Base-by-base conservation (phyloP, 1,140 invertebrate species). In the Drosophila sproati region DNA sequence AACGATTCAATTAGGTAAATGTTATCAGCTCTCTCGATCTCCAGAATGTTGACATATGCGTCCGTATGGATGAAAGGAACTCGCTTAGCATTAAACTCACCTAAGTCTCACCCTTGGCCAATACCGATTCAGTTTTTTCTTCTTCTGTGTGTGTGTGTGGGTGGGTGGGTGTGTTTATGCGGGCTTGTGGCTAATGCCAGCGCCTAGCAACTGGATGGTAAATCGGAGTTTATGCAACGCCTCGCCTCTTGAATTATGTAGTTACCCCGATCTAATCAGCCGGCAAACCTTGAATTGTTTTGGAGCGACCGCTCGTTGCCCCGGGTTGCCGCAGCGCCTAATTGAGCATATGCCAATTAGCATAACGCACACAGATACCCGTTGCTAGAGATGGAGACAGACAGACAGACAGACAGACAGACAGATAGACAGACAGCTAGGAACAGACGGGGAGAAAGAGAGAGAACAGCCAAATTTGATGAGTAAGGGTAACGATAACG, bases 321-420 rank as follows among this genome's bases (percentile, higher is more conserved):
- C 72, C 67, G 73, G 72, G 83, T 77, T 88, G 83, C 72, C 79
- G 52, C 80, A 71, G 71, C 52, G 85, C 78, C 77, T 78, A 89
- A 89, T 85, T 89, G 80, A 81, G 85, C 85, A 85, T 89, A 89
- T 89, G 86, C 85, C 85, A 89, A 89, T 89, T 89, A 89, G 85
- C 85, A 89, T 83, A 69, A 64, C 55, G 37, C 45, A 71, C 43
- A 64, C 20, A 8, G n/a, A n/a, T 43, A 43, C 10, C n/a, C 39
- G 39, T 43, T 43, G 39, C 39, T 43, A 4, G 10, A 43, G 3
- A n/a, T n/a, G 10, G 10, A 34, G 34, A 43, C 4, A n/a, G 29
- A 39, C 31, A 43, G 43, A 32, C 4, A 12, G 29, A 32, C 2
- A 12, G 35, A 31, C 57, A 3, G 34, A 70, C 39, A 29, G 37